Evolutionary conservation across 2,888 invertebrate species (phyloP).

Genomic region (Diplazon laetatorius): DNA sequence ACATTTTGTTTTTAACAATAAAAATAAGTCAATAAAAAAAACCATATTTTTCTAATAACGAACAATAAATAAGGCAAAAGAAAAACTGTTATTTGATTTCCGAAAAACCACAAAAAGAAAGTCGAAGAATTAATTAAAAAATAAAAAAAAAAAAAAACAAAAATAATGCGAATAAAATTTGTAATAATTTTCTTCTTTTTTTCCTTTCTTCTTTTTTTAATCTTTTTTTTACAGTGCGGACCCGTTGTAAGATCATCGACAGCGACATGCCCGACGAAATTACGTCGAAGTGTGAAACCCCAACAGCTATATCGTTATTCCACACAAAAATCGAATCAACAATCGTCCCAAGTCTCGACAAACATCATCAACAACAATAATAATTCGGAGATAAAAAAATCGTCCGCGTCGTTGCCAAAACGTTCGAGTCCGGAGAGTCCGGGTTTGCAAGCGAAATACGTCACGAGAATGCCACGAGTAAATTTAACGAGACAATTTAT

Average conservation of each 20-base stretch:
- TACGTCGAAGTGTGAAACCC: conserved; percentile 65
- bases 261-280: conserved; percentile 65
- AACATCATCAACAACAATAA: not conserved
- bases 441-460: conserved; percentile 67
- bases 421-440: conserved; percentile 68
- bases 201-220: too few relatives aligned
- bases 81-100: too few relatives aligned
- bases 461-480: conserved; percentile 69
- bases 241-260: conserved; percentile 58
- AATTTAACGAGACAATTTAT: conserved; percentile 70
- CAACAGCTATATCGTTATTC: conserved; percentile 62
- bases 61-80: too few relatives aligned
- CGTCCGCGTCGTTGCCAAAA: conserved; percentile 64
- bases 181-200: too few relatives aligned
- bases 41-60: too few relatives aligned
- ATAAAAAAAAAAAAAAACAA: conserved; percentile 7
- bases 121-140: conserved; percentile 35
- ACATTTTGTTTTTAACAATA: too few relatives aligned
- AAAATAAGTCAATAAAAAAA: too few relatives aligned
- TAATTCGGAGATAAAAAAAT: conserved; percentile 55
- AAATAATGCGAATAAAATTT: too few relatives aligned
- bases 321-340: conserved; percentile 47
- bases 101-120: too few relatives aligned
- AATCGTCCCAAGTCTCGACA: not conserved
- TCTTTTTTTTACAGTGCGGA: conserved; percentile 66